A percentile compares a stretch with the other conserved stretches of the same genome.
phyloP scores from a whole-genome alignment of 2,113 vertebrate genomes.

The Platysternon megacephalum region DNA sequence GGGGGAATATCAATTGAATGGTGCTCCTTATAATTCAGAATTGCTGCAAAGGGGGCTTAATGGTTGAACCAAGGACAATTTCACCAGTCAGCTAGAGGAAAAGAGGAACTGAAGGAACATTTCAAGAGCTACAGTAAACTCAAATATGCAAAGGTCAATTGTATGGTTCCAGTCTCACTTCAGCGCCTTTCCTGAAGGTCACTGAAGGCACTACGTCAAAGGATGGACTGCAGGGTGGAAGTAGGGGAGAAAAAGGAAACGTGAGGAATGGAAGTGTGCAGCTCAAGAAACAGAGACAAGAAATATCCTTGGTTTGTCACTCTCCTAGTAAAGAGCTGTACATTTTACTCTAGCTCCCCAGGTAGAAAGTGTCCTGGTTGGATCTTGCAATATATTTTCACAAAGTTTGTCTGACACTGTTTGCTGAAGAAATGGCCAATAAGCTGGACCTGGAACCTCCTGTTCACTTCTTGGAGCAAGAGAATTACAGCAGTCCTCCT shows the following conservation, averaged over 20 bases:
- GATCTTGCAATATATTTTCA: background rate
- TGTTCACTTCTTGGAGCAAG: background rate
- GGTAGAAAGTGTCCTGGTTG: too few species aligned
- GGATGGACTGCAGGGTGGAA: fast-evolving
- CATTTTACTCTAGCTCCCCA: background rate
- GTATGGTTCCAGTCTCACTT: background rate
- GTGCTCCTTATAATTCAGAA: background rate
- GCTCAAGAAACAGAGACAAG: fast-evolving
- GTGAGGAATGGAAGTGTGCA: fast-evolving
- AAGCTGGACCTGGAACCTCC: background rate
- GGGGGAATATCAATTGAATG: background rate
- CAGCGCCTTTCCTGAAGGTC: background rate
- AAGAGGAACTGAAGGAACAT: background rate
- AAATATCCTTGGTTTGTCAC: background rate
- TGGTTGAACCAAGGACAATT: fast-evolving
- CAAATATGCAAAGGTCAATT: background rate
- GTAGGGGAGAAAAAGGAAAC: background rate
- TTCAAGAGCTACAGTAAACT: background rate
- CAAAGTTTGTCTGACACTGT: background rate
- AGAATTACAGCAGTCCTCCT: background rate
- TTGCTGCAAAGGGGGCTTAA: background rate
- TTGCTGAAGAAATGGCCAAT: background rate
- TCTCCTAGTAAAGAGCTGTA: fast-evolving
- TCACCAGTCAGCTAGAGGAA: background rate
- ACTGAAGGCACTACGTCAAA: background rate